phyloP scores from a whole-genome alignment of 2,113 vertebrate genomes.

The Indri indri region DNA sequence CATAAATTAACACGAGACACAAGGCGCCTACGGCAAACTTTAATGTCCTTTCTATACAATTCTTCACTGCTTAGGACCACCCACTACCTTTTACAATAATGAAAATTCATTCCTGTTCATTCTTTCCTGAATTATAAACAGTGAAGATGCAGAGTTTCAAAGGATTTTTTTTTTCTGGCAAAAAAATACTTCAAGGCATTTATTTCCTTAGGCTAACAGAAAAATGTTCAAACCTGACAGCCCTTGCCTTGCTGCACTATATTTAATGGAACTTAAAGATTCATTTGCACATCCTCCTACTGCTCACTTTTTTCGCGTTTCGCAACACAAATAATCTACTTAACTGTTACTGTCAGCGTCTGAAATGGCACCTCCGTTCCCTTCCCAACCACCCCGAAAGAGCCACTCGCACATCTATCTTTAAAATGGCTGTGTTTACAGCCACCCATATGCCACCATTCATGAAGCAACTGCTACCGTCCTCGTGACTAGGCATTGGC shows the following conservation, averaged over 20 bases:
- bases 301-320: constrained; percentile 69
- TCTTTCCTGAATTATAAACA: neutral
- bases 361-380: constrained; percentile 36
- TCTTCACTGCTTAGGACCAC: neutral
- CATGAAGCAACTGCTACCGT: constrained; percentile 48
- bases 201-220: constrained; percentile 61
- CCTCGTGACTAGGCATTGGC: constrained; percentile 47
- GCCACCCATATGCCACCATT: constrained; percentile 56
- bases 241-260: constrained; percentile 64
- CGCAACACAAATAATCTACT: constrained; percentile 72
- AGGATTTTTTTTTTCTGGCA: neutral
- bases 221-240: constrained; percentile 75
- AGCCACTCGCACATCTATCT: constrained; percentile 52
- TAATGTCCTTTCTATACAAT: neutral
- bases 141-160: neutral
- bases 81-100: neutral
- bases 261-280: constrained; percentile 71
- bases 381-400: constrained; percentile 14
- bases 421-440: constrained; percentile 59
- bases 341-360: constrained; percentile 50
- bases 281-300: constrained; percentile 69
- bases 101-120: neutral
- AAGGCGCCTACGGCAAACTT: neutral
- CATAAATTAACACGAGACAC: neutral
- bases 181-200: neutral